Percentiles rank a stretch among this genome's conserved stretches.
Conservation (phyloP, 2,888 invertebrate species). For the Tenthredo livida region DNA sequence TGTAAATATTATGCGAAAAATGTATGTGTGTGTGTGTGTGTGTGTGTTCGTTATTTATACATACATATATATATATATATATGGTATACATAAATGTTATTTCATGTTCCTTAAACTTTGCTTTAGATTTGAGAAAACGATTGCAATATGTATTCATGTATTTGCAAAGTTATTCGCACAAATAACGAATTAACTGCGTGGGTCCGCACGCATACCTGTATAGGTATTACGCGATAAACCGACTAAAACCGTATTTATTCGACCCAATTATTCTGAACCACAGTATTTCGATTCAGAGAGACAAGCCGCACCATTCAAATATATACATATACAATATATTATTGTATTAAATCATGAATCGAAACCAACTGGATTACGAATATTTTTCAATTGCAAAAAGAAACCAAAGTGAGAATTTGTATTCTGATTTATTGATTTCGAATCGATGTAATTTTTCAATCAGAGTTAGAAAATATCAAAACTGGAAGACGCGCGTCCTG, state of each 20-base stretch:
- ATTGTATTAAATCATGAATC: constrained; percentile 10
- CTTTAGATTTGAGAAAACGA: not conserved
- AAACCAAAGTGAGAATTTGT: no score
- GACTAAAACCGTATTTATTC: constrained; percentile 18
- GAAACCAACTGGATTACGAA: not conserved
- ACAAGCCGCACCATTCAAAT: not conserved
- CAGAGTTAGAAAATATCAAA: not conserved
- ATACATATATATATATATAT: not conserved
- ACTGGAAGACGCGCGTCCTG: not conserved
- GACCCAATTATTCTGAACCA: constrained; percentile 23
- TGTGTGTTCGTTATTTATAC: not conserved
- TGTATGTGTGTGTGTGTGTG: not conserved
- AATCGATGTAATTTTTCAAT: not conserved
- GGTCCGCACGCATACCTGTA: no score
- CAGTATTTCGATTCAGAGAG: constrained; percentile 6
- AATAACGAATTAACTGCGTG: not conserved
- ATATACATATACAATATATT: not conserved
- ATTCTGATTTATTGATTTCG: not conserved
- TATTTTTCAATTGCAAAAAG: not conserved
- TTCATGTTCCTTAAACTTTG: not conserved
- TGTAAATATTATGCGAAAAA: not conserved
- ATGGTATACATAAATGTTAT: not conserved
- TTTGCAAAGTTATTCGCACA: not conserved
- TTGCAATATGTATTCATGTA: not conserved
- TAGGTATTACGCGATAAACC: no score